Conservation (phyloP, 2,888 invertebrate species). For the Laspeyria flexula region DNA sequence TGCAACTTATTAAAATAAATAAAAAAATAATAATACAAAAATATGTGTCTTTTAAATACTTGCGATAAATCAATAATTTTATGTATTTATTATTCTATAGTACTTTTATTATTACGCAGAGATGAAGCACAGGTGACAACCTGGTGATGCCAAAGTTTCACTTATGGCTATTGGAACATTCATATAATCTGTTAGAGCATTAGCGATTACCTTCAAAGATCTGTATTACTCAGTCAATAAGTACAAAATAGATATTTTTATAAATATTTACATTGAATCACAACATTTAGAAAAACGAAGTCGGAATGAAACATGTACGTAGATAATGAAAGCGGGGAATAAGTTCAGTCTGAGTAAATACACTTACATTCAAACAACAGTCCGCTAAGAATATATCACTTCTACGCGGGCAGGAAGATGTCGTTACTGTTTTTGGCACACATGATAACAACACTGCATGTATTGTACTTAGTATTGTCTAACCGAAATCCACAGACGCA, state of each 20-base stretch:
- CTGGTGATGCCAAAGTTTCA: conserved; percentile 36
- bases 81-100: conserved; percentile 30
- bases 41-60: conserved; percentile 73
- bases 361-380: conserved; percentile 40
- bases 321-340: conserved; percentile 34
- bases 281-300: conserved; percentile 55
- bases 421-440: conserved; percentile 22
- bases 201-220: conserved; percentile 37
- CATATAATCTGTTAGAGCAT: conserved; percentile 31
- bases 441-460: conserved; percentile 24
- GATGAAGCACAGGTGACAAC: conserved; percentile 41
- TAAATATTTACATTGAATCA: conserved; percentile 73
- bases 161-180: conserved; percentile 45
- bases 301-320: conserved; percentile 66
- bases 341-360: conserved; percentile 54
- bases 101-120: conserved; percentile 29
- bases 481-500: not conserved
- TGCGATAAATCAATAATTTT: conserved; percentile 37
- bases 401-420: conserved; percentile 31
- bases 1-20: conserved; percentile 63
- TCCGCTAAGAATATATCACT: conserved; percentile 31
- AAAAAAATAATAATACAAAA: conserved; percentile 76
- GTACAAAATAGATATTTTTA: conserved; percentile 67
- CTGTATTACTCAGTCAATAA: conserved; percentile 63
- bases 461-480: not conserved